These are phyloP conservation scores for Paedocypris micromegethes DNA, from an alignment of 2,797 vertebrate species.

Conservation along the genomic window DNA sequence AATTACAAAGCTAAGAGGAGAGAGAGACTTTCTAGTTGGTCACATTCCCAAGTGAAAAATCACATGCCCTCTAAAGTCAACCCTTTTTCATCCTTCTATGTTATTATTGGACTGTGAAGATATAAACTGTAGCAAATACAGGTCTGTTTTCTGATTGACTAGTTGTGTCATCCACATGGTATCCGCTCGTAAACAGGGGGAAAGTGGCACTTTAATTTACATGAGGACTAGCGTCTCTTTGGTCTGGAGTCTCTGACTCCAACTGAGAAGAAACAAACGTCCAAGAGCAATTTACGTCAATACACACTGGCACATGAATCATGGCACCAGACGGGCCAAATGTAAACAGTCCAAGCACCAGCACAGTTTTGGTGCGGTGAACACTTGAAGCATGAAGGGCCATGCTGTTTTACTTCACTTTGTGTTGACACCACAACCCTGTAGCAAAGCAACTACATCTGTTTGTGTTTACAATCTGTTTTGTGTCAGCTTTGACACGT, in stretches of 20 bases:
- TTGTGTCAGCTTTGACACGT: neutral
- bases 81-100: conserved; percentile 20
- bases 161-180: conserved; percentile 6
- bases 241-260: conserved; percentile 21
- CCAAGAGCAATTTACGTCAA: conserved; percentile 43
- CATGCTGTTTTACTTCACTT: conserved; percentile 37
- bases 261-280: conserved; percentile 35
- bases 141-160: conserved; percentile 13
- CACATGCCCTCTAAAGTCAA: no score
- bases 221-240: conserved; percentile 23
- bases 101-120: conserved; percentile 15
- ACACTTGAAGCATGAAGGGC: conserved; percentile 37
- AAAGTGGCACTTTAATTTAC: conserved; percentile 24
- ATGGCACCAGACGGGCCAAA: conserved; percentile 45
- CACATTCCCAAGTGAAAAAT: no score
- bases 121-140: conserved; percentile 21
- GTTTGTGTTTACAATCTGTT: conserved; percentile 13
- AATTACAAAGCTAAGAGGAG: no score
- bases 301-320: conserved; percentile 31
- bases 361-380: conserved; percentile 40
- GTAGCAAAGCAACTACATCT: conserved; percentile 16
- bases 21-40: no score
- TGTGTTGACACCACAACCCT: conserved; percentile 22
- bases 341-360: conserved; percentile 45
- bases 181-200: conserved; percentile 2